Evolutionary conservation across 2,888 invertebrate genomes (phyloP), one percentile per base, ranked within the genome.

Genomic region (Protodeltote pygarga): DNA sequence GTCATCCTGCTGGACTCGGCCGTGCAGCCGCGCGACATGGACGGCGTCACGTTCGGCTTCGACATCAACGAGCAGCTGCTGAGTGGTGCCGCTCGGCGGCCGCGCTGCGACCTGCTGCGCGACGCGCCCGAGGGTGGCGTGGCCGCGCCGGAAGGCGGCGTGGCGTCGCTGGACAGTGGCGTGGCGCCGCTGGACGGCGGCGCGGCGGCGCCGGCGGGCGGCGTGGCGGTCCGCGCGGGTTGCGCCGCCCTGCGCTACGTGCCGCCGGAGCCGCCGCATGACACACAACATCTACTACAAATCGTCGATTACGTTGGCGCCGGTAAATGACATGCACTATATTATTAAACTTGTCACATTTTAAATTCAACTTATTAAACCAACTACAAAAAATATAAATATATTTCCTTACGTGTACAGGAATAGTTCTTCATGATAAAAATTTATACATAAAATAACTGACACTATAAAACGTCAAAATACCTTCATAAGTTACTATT

Each of bases 11-110:
- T 96, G 61, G 94, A 95, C 80, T 94, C 95, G 73, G 90, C 92
- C 54, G 82, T 81, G 57, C 75, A 81, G 37, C 79, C 88, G 65
- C 92, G 74, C 61, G 89, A 89, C 67, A 93, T 95, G 84, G 93
- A 93, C 75, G 95, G 94, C 71, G 93, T 97, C 46, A 96, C 96
- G 21, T 97, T 97, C 83, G 96, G 96, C 8, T 96, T 96, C 85
- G 96, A 95, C 77, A 90, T 96, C 50, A 95, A 96, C 85, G 95
- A 95, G 83, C 94, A 95, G 79, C 90, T 96, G 71, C 86, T 96
- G 71, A 89, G 92, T 48, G 89, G 89, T 3, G 85, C 83, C 17
- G 57, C 63, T 53, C 74, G 77, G 10, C 73, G 76, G 13, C 73
- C 74, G 52, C 79, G 81, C 59, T 80, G 80, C 71, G 83, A 82